Evolutionary conservation across 2,888 invertebrate genomes (phyloP), one percentile per base, ranked within the genome.

Genomic region (Pteria penguin): DNA sequence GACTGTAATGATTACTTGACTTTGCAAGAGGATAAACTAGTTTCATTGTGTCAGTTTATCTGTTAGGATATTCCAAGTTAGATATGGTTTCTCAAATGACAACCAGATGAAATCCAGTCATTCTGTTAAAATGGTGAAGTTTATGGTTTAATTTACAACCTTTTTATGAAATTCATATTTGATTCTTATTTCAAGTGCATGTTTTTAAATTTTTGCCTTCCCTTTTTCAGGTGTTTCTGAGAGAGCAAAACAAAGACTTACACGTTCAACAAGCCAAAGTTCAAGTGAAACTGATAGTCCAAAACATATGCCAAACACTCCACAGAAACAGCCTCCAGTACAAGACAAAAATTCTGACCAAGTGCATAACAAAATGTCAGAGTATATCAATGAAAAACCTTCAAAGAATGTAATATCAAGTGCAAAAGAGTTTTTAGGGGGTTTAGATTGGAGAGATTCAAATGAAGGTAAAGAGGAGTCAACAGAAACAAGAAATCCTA

Each of bases 171-270:
- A n/a, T n/a, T n/a, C n/a, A n/a, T n/a, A n/a, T n/a, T n/a, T n/a
- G n/a, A n/a, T n/a, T n/a, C n/a, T n/a, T n/a, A n/a, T n/a, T n/a
- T n/a, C n/a, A n/a, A n/a, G n/a, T n/a, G n/a, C n/a, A n/a, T n/a
- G n/a, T n/a, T n/a, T n/a, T n/a, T n/a, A n/a, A n/a, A n/a, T n/a
- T n/a, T n/a, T n/a, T n/a, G n/a, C n/a, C n/a, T n/a, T n/a, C n/a
- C 33, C 27, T 57, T 72, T 63, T 27, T 63, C 78, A 89, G 89
- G 89, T 69, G 86, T 89, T 22, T 89, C 89, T 31, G 87, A 90
- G 22, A 77, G 85, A 72, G 89, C 86, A 2, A 84, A 82, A 78
- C 80, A 82, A 22, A 81, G 85, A 27, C 78, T 89, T 58, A 82
- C 80, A 22, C 69, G 86, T 67, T 83, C 86, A 27, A 83, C 88